Percentiles rank a stretch among this genome's conserved stretches.
Evolutionary conservation across 2,888 invertebrate species (phyloP).

Genomic region (Stictocephala bisonia): DNA sequence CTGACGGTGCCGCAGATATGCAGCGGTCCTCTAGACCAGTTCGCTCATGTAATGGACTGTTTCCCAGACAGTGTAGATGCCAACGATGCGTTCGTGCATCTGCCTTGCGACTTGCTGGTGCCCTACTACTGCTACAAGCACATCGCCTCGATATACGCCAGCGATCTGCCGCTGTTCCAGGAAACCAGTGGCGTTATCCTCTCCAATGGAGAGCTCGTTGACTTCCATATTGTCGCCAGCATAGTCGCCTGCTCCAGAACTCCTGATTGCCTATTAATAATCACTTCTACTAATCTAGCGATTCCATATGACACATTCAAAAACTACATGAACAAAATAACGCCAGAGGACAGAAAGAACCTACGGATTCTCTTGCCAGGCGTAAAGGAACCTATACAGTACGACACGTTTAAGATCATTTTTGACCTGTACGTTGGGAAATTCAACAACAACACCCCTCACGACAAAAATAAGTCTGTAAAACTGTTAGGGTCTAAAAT

Average conservation of each 20-base stretch:
- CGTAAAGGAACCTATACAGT: background rate
- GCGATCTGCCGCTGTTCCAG: background rate
- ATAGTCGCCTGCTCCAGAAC: background rate
- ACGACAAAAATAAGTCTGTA: background rate
- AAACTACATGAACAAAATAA: background rate
- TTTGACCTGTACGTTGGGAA: background rate
- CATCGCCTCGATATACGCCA: background rate
- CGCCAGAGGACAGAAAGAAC: background rate
- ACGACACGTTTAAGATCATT: background rate
- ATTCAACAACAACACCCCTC: background rate
- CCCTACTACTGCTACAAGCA: background rate
- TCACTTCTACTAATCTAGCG: background rate
- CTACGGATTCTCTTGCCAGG: background rate
- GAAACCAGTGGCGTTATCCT: background rate
- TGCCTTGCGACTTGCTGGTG: background rate
- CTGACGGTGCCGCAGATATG: background rate
- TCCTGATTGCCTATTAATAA: background rate
- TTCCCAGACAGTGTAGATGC: background rate
- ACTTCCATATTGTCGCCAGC: background rate
- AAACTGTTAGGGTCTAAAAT: background rate
- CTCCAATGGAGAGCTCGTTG: background rate
- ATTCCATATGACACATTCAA: background rate
- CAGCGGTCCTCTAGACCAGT: slow-evolving; percentile 1
- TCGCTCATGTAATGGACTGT: background rate
- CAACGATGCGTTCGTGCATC: background rate